These are phyloP conservation scores for Genyomyrus donnyi DNA, from an alignment of 2,113 vertebrate genomes.

Conservation along the genomic window DNA sequence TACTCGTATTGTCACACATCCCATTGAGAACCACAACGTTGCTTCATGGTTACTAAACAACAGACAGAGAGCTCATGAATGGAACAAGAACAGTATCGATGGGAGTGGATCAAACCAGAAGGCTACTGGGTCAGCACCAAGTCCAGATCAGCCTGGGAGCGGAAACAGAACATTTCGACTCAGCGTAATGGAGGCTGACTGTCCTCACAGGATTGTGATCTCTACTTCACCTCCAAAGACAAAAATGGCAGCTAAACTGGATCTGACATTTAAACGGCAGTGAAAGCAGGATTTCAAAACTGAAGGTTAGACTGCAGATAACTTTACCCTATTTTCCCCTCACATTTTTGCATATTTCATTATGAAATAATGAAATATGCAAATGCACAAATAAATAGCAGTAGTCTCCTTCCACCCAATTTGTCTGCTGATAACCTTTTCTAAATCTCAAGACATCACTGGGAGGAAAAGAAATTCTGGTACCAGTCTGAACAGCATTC, in stretches of 20 bases:
- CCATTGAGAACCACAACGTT: background rate
- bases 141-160: background rate
- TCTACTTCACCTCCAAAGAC: background rate
- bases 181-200: background rate
- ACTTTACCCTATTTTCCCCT: background rate
- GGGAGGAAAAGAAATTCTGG: background rate
- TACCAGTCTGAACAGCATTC: background rate
- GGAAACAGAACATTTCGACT: background rate
- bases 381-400: background rate
- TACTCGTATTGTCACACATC: background rate
- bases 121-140: background rate
- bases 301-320: background rate
- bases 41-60: background rate
- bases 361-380: constrained; percentile 1
- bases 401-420: background rate
- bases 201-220: background rate
- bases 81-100: background rate
- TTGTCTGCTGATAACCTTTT: background rate
- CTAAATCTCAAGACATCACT: background rate
- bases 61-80: background rate
- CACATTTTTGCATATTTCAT: constrained; percentile 7
- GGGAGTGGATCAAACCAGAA: background rate
- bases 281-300: background rate
- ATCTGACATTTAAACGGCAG: background rate
- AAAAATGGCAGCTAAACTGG: background rate